Evolutionary conservation across 2,113 vertebrate species (phyloP).

Genomic region (Terrapene triunguis): DNA sequence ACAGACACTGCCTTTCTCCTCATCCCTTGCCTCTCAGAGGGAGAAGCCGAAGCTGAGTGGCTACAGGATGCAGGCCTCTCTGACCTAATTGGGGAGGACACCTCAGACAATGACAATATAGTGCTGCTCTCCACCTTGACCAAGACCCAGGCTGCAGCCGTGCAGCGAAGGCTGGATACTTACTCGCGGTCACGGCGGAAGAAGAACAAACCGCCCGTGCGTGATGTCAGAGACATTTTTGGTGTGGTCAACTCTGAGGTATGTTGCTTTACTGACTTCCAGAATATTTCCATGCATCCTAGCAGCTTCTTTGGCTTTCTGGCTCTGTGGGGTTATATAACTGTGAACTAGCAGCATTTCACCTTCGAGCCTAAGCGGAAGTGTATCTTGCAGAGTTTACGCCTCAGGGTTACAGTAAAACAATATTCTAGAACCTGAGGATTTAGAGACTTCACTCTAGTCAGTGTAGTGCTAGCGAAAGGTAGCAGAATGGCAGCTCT

Average conservation of each 20-base stretch:
- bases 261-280: not conserved
- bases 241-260: conserved; percentile 74
- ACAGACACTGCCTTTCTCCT: not conserved
- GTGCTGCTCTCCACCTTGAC: conserved; percentile 90
- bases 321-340: fast-evolving
- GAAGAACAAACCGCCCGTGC: conserved; percentile 83
- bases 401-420: fast-evolving
- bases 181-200: conserved; percentile 85
- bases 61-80: conserved; percentile 88
- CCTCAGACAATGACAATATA: conserved; percentile 79
- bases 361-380: not conserved
- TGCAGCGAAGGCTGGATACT: conserved; percentile 86
- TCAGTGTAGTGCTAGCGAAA: not conserved
- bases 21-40: conserved; percentile 74
- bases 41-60: conserved; percentile 90
- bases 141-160: conserved; percentile 87
- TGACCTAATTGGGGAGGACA: conserved; percentile 81
- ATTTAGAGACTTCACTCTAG: fast-evolving
- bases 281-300: fast-evolving
- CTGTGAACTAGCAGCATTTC: not conserved
- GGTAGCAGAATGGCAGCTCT: not conserved
- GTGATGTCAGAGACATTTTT: conserved; percentile 90
- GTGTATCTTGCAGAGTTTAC: not conserved
- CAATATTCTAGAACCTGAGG: not conserved
- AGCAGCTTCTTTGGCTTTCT: not conserved